Evolutionary conservation across 1,140 invertebrate species (phyloP), one percentile per base, ranked within the genome.

Genomic region (Stegodyphus dumicola): DNA sequence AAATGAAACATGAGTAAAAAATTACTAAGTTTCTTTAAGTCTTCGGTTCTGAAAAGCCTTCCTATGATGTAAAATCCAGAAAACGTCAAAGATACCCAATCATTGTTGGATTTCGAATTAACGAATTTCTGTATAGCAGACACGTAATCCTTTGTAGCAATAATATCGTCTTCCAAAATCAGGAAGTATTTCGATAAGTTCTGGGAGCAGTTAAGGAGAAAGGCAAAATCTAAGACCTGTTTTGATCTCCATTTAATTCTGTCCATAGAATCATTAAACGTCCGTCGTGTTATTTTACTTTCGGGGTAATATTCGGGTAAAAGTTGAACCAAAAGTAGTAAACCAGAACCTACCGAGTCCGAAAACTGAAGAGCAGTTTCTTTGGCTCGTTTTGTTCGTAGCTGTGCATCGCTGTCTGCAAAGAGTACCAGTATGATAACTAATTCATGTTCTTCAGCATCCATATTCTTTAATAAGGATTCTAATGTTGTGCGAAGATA

Each of bases 1-100:
- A 95, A 95, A 91, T 98, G 95, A 91, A 98, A 98, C 92, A 97
- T 96, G 88, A 99, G 93, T 89, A 99, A 96, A 91, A 98, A 99
- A 89, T 96, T 95, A 15, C 97, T 94, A 54, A 99, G 91, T 91
- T 94, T 95, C 9, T 95, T 95, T 33, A 99, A 91, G 90, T 95
- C 53, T 92, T 91, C 0, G 93, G 92, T 6, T 94, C 94, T 88
- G 48, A 86, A 69, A 5, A 86, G 52, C 48, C 85, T 86, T 13
- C 95, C 96, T 80, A 98, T 97, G 89, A 97, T 97, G 54, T 96
- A 96, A 2, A 98, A 92, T 83, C 96, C 94, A 88, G 97, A 98
- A 90, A 98, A 99, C 89, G 99, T 97, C 10, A 98, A 90, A 33
- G 98, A 94, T 88, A 98, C 94, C 97, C 97, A 99, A 5, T 85